These are phyloP conservation scores for Acheta domesticus DNA, from an alignment of 2,888 invertebrate genomes.

Conservation along the genomic window DNA sequence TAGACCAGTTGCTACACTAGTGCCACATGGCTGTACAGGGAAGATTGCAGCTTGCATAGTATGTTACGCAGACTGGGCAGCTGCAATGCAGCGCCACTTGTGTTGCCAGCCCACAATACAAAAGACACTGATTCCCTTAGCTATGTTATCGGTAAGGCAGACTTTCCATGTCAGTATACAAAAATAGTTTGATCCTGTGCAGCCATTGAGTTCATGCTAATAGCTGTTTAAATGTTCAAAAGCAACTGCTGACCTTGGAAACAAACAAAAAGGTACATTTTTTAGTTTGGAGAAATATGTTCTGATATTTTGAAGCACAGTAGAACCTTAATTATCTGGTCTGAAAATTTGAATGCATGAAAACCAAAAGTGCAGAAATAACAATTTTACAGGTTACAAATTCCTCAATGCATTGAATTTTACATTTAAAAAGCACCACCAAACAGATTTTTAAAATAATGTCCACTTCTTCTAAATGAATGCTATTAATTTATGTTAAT, in stretches of 20 bases:
- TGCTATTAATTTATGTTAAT: too few relatives aligned
- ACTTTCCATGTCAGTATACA: conserved; percentile 11
- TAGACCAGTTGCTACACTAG: not conserved
- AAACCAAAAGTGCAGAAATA: too few relatives aligned
- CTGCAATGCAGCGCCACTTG: not conserved
- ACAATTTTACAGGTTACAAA: too few relatives aligned
- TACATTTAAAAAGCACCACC: too few relatives aligned
- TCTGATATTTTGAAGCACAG: too few relatives aligned
- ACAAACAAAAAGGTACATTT: not conserved
- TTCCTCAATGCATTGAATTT: too few relatives aligned
- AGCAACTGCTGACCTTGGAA: not conserved
- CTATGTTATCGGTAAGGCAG: not conserved
- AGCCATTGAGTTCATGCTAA: not conserved
- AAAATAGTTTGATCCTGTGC: not conserved
- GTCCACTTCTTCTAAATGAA: too few relatives aligned
- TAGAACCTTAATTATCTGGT: too few relatives aligned
- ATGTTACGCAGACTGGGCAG: not conserved
- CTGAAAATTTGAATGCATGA: too few relatives aligned
- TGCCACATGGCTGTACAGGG: not conserved
- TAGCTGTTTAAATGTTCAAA: not conserved
- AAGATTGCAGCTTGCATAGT: not conserved
- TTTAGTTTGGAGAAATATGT: too few relatives aligned
- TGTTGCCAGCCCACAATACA: not conserved
- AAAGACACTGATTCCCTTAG: not conserved
- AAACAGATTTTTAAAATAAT: too few relatives aligned